Conservation (phyloP, 2,113 vertebrate genomes). For the Elephantulus edwardii region DNA sequence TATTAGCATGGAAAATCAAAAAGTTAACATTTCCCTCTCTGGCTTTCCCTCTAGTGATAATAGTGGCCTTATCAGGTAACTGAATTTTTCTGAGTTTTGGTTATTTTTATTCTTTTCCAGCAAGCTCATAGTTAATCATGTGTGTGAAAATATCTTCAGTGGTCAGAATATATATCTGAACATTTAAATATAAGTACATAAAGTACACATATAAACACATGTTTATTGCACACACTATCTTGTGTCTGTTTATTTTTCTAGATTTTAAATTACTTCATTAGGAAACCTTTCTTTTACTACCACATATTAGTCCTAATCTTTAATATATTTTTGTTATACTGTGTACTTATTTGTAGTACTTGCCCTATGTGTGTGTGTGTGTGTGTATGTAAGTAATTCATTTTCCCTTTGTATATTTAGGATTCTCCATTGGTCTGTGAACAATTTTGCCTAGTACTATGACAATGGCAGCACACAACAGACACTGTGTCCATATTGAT, state of each 20-base stretch:
- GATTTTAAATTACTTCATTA: not conserved
- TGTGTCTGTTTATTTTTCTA: not conserved
- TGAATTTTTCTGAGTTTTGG: not conserved
- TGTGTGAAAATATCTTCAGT: not conserved
- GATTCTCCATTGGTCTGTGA: not conserved
- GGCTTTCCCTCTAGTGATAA: not conserved
- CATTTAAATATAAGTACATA: not conserved
- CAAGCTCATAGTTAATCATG: not conserved
- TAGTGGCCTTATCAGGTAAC: not conserved
- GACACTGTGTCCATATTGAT: not conserved
- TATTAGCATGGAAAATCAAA: not conserved
- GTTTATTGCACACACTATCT: not conserved
- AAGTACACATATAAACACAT: not conserved
- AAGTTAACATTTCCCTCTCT: not conserved
- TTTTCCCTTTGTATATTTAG: not conserved
- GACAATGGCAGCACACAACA: no score
- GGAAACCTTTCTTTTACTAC: not conserved
- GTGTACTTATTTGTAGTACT: not conserved
- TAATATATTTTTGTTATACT: fast-evolving
- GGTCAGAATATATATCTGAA: not conserved
- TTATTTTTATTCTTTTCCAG: slow-evolving; percentile 7
- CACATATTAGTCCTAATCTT: not conserved
- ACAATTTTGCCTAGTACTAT: not conserved
- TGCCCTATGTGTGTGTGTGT: not conserved
- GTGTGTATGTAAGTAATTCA: no score